Conservation (phyloP, 2,888 invertebrate species). For the Autographa gamma region DNA sequence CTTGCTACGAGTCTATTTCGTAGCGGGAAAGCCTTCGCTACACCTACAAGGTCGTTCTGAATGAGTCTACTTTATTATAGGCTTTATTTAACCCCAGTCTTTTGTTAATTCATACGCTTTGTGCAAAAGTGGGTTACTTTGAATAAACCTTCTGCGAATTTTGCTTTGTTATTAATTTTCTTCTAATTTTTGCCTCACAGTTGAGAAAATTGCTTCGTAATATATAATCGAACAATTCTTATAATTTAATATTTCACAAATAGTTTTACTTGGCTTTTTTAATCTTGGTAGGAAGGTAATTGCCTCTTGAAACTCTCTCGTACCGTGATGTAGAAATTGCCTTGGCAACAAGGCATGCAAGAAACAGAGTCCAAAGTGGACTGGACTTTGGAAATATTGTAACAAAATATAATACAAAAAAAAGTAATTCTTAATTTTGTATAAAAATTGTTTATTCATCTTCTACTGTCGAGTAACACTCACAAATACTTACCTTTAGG, state of each 20-base stretch:
- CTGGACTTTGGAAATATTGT: no score
- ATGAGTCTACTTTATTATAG: constrained; percentile 69
- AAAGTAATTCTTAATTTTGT: no score
- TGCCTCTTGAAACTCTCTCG: no score
- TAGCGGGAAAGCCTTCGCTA: constrained; percentile 54
- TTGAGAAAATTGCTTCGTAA: constrained; percentile 1
- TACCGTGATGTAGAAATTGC: no score
- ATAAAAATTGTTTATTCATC: neutral
- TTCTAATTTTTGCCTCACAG: constrained; percentile 20
- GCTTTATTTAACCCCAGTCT: constrained; percentile 71
- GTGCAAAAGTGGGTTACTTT: constrained; percentile 76
- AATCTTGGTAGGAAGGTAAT: no score
- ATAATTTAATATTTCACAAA: no score
- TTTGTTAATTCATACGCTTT: constrained; percentile 77
- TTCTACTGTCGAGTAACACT: neutral
- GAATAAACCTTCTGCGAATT: constrained; percentile 67
- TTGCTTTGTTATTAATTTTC: constrained; percentile 55
- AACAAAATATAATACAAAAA: no score
- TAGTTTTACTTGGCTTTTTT: no score
- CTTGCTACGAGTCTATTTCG: constrained; percentile 65
- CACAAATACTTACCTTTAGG: neutral
- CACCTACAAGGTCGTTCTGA: constrained; percentile 71
- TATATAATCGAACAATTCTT: neutral
- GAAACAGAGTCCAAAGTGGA: no score
- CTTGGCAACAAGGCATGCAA: no score